Evolutionary conservation across 2,888 invertebrate genomes (phyloP), one percentile per base, ranked within the genome.

Genomic region (Drosophila kuntzei): DNA sequence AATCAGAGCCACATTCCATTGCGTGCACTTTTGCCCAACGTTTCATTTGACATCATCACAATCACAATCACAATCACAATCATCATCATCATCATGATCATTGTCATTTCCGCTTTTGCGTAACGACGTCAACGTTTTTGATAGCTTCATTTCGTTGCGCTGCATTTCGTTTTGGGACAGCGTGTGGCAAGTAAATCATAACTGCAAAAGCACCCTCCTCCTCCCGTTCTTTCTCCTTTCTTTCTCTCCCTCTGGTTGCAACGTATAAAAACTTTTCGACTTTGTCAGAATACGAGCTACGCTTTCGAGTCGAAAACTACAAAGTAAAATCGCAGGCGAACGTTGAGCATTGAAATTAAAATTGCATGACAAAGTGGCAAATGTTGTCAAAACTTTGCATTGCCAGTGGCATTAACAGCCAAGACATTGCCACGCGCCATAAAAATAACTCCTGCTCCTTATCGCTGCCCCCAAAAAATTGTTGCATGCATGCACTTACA

Each of bases 91-190:
- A 20, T 62, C 73, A 72, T 83, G 74, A 71, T 82, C 83, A 82
- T 86, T 84, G 86, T 84, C 84, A 84, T 84, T 87, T 88, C 88
- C 84, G 88, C 76, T 87, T 87, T 82, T 79, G 86, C 71, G 88
- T 80, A 84, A 84, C 84, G 84, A 84, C 75, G 65, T 88, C 86
- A 84, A 88, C 83, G 78, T 58, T 83, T 83, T 83, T 83, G 87
- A 83, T 87, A 82, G 87, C 87, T 83, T 83, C 86, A 83, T 83
- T 83, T 87, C 79, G 79, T 67, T 79, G 75, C 85, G 62, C 63
- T 86, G 66, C 83, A 44, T 63, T 78, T 70, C 65, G 59, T 69
- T 69, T 79, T 80, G 63, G 61, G 63, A 66, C 80, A 70, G 62
- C 66, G 63, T 55, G 63, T 62, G 76, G 68, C 76, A 87, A 83